These are phyloP conservation scores for Trididemnum clinides DNA, from an alignment of 23 tunicate species.

Conservation along the genomic window DNA sequence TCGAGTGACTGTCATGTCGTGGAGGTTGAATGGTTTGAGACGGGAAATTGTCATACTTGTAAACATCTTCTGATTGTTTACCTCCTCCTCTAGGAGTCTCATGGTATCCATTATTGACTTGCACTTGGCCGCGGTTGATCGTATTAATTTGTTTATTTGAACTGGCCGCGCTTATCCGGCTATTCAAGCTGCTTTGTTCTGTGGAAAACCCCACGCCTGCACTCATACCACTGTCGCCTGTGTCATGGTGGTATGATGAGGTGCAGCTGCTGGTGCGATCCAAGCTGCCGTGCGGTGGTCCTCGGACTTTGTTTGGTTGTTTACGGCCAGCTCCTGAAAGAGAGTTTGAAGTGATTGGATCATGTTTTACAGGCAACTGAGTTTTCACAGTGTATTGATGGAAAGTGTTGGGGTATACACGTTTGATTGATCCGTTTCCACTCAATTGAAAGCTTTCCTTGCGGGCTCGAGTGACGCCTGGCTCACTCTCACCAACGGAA, in stretches of 20 bases:
- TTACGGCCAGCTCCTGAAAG: background rate
- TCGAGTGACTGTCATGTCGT: too few relatives aligned
- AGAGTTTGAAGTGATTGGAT: too few relatives aligned
- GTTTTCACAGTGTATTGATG: background rate
- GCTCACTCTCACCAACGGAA: background rate
- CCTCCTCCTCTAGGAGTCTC: too few relatives aligned
- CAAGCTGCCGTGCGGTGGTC: conserved; percentile 17
- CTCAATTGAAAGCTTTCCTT: background rate
- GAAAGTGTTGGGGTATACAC: background rate
- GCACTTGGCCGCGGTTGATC: too few relatives aligned
- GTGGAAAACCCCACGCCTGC: conserved; percentile 84
- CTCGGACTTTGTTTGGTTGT: conserved; percentile 15
- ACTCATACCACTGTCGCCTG: conserved; percentile 95
- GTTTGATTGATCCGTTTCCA: background rate
- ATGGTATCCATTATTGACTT: too few relatives aligned
- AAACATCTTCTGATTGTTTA: too few relatives aligned
- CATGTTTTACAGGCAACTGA: background rate
- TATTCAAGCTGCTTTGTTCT: conserved; percentile 71
- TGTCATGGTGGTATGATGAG: conserved; percentile 81
- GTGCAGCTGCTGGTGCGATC: conserved; percentile 66
- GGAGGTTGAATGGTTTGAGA: too few relatives aligned
- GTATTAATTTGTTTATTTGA: background rate
- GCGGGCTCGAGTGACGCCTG: background rate
- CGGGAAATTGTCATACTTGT: too few relatives aligned
- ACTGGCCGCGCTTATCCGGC: conserved; percentile 58